Evolutionary conservation across 2,113 vertebrate genomes (phyloP), one percentile per base, ranked within the genome.

Genomic region (Atractosteus spatula): DNA sequence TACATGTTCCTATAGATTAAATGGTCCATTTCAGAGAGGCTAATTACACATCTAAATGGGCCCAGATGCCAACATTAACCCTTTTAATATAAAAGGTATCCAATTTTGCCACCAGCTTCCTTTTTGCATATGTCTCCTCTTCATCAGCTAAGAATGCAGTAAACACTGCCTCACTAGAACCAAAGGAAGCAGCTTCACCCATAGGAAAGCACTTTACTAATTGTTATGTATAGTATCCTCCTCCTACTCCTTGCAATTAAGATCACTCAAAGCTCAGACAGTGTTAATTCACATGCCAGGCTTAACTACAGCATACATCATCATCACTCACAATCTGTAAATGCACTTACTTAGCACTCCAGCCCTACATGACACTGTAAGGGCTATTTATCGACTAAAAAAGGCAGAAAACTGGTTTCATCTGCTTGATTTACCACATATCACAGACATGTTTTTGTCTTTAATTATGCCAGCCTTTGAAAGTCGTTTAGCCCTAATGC

Each of bases 271-370:
- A 71, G 68, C 62, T 66, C 74, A 75, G 74, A 66, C 68, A 75
- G 69, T 59, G 62, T 67, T 75, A 70, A 75, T 75, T 75, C 69
- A 75, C 68, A 75, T 75, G 74, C 74, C 74, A 75, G 62, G 61
- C 62, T 75, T 70, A 75, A 75, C 74, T 75, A 66, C 68, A 43
- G 68, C 68, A 10, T 75, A 64, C 55, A 16, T 67, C 62, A 29
- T 61, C 63, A 63, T 71, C 29, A 59, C 68, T 47, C 68, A 41
- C 61, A 54, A 56, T 17, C 59, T 13, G 67, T 6, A 54, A 41
- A 69, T 61, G 47, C 62, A 44, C 56, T 55, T 45, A 55, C n/a
- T 59, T 42, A 16, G 42, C 65, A 43, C n/a, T 55, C 45, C 55
- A 66, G 14, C 70, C 17, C 55, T 11, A 45, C 41, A 45, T 41